These are phyloP conservation scores for Hypanus sabinus DNA, from an alignment of 2,113 vertebrate genomes.

Conservation along the genomic window DNA sequence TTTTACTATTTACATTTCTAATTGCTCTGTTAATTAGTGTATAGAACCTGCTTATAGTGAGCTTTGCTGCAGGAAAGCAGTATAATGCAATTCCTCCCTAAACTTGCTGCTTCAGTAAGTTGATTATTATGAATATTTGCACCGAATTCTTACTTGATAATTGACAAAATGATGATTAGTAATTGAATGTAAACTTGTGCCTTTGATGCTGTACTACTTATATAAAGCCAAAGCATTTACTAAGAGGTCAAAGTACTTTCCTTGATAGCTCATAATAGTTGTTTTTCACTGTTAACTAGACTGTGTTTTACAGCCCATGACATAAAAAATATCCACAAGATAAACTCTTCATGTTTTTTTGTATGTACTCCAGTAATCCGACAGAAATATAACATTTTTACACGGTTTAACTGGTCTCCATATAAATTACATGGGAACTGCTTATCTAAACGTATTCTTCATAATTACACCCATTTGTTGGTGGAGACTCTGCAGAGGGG, in stretches of 20 bases:
- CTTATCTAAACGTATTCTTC: background rate
- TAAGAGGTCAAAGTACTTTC: background rate
- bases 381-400: background rate
- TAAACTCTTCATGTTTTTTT: background rate
- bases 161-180: background rate
- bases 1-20: background rate
- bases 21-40: background rate
- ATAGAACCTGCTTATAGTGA: background rate
- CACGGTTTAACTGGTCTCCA: background rate
- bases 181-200: background rate
- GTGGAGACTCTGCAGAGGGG: background rate
- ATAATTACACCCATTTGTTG: background rate
- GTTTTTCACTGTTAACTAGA: background rate
- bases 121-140: background rate
- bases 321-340: background rate
- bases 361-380: background rate
- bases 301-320: background rate
- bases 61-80: background rate
- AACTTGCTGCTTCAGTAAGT: background rate
- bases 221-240: background rate
- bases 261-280: background rate
- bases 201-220: background rate
- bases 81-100: background rate
- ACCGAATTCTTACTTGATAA: background rate
- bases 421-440: background rate